phyloP scores from a whole-genome alignment of 2,797 vertebrate genomes.

The Tiaroga cobitis region DNA sequence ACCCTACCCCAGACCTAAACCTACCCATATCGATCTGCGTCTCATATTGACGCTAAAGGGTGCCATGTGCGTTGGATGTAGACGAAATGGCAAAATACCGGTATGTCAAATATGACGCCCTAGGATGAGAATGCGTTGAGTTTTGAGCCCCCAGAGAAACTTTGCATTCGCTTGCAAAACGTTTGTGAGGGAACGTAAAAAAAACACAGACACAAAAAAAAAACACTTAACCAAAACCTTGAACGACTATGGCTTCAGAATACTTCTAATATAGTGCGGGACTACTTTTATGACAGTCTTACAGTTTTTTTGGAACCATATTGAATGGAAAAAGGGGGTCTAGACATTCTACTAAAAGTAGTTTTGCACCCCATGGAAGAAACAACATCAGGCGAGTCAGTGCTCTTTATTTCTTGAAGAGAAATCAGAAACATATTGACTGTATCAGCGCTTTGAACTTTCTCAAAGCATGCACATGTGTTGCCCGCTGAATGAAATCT shows the following conservation, averaged over 20 bases:
- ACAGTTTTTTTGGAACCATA: not conserved
- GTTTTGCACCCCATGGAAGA: not conserved
- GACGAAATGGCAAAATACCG: too few relatives aligned
- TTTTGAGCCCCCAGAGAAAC: too few relatives aligned
- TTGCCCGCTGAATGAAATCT: slow-evolving; percentile 18
- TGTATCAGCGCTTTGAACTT: not conserved
- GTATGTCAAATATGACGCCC: too few relatives aligned
- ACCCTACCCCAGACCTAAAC: too few relatives aligned
- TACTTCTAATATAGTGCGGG: not conserved
- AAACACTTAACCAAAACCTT: too few relatives aligned
- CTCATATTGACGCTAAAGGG: too few relatives aligned
- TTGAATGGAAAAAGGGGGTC: not conserved
- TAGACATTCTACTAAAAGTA: not conserved
- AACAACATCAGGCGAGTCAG: not conserved
- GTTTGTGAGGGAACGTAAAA: too few relatives aligned
- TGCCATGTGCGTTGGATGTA: too few relatives aligned
- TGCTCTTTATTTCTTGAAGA: not conserved
- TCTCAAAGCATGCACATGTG: not conserved
- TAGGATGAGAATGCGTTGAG: too few relatives aligned
- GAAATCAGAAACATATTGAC: slow-evolving; percentile 6
- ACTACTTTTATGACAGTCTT: not conserved
- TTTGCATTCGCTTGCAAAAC: too few relatives aligned
- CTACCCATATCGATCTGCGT: too few relatives aligned
- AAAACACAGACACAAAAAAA: too few relatives aligned
- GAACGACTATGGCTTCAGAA: not conserved